Evolutionary conservation across 2,888 invertebrate genomes (phyloP).

Genomic region (Antheraea yamamai): DNA sequence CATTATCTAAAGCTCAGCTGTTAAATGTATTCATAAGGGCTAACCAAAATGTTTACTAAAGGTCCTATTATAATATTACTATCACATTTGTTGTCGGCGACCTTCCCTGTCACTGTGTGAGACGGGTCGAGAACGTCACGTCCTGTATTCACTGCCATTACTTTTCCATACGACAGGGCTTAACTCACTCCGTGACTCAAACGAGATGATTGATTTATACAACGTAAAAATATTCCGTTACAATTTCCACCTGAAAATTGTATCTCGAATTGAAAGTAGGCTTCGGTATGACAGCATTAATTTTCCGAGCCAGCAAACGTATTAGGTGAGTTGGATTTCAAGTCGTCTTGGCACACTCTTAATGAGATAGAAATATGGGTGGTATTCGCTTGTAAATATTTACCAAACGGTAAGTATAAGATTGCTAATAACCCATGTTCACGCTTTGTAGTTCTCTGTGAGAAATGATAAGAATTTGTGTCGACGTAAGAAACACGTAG

Average conservation of each 20-base stretch:
- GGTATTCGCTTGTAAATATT: slow-evolving; percentile 26
- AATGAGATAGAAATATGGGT: slow-evolving; percentile 29
- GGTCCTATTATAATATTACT: neutral
- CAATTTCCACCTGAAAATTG: slow-evolving; percentile 43
- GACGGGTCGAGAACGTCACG: slow-evolving; percentile 6
- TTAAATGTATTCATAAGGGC: too few species aligned
- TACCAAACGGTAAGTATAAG: slow-evolving; percentile 28
- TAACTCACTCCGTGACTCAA: slow-evolving; percentile 6
- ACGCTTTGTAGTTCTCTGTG: slow-evolving; percentile 46
- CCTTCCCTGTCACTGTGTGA: neutral
- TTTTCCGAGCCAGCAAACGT: slow-evolving; percentile 46
- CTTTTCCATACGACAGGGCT: slow-evolving; percentile 6
- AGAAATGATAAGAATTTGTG: slow-evolving; percentile 53
- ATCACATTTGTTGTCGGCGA: neutral
- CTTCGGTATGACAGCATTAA: slow-evolving; percentile 54
- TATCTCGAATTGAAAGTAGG: slow-evolving; percentile 47
- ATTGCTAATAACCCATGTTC: slow-evolving; percentile 37
- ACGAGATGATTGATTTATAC: slow-evolving; percentile 33
- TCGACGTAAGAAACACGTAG: slow-evolving; percentile 43
- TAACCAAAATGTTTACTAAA: too few species aligned
- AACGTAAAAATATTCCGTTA: slow-evolving; percentile 34
- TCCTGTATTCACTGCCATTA: neutral
- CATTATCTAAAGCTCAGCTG: too few species aligned
- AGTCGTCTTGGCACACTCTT: slow-evolving; percentile 18
- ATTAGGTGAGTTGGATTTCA: neutral